Evolutionary conservation across 1,140 invertebrate species (phyloP), one percentile per base, ranked within the genome.

Genomic region (Uloborus diversus): DNA sequence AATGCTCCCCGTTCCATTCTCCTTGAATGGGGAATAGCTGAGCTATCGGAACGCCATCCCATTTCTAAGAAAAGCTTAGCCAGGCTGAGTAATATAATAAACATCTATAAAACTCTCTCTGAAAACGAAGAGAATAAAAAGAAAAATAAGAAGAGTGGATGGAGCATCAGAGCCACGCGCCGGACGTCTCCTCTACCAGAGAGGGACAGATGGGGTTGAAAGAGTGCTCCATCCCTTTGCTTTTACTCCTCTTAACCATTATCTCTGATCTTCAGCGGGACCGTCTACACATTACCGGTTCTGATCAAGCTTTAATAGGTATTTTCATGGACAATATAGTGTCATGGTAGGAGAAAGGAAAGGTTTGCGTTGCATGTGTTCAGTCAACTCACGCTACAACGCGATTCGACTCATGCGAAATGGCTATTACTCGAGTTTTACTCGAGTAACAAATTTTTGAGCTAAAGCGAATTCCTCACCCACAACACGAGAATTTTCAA

Each of bases 121-220:
- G 32, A n/a, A 35, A 25, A 25, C 13, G 37, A 35, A 27, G 37
- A 65, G 37, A 17, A n/a, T 32, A 14, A n/a, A 2, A 32, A 42
- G 59, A 14, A 30, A 62, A 30, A 32, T 27, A 17, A 32, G 32
- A 33, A 28, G 32, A 62, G 17, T 9, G 33, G 33, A 14, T 23
- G 53, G 32, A 69, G 30, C 32, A 56, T 20, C 14, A 57, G 51
- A 57, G 25, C 30, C 66, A 69, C 66, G 49, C 66, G 66, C 49
- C 66, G 68, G 51, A 68, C 64, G 64, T 42, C 27, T 42, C 30
- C 49, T 42, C 27, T 42, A 33, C 35, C 37, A 27, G 25, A 35
- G 33, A 69, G 69, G 69, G 57, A 61, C 69, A 73, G 56, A 73
- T 73, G 51, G 53, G 69, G 56, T 73, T 59, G 56, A 42, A 73